These are phyloP conservation scores for Panulirus ornatus DNA, from an alignment of 1,140 invertebrate genomes.

Conservation along the genomic window DNA sequence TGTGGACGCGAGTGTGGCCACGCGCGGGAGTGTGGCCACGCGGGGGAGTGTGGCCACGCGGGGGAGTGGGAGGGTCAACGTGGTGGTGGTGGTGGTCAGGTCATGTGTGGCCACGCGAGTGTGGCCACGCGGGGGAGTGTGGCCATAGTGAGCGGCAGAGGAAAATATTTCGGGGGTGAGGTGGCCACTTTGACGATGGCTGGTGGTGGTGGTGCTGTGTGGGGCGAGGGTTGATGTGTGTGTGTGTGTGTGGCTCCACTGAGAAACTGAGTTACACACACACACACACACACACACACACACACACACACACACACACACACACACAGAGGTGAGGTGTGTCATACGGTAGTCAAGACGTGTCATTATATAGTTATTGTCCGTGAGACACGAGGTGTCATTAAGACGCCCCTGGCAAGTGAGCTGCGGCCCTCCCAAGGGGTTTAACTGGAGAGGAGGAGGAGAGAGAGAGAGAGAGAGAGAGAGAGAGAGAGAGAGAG, in stretches of 20 bases:
- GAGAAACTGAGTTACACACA: no score
- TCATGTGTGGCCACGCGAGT: no score
- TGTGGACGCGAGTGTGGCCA: neutral
- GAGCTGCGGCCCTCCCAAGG: neutral
- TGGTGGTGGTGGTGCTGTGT: neutral
- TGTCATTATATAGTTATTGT: no score
- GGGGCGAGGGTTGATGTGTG: neutral
- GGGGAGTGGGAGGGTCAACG: neutral
- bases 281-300: no score
- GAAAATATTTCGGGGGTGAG: neutral
- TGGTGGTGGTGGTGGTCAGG: neutral
- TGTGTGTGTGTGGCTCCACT: conserved; percentile 10
- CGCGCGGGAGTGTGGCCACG: no score
- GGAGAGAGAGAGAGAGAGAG: conserved; percentile 5
- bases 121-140: no score
- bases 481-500: neutral
- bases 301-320: no score
- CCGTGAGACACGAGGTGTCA: no score
- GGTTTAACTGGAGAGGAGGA: neutral
- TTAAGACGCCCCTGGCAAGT: no score
- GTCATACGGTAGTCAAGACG: no score
- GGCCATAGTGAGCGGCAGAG: conserved; percentile 2
- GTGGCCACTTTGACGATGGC: neutral
- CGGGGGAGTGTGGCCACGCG: neutral
- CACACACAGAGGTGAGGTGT: no score